phyloP scores from a whole-genome alignment of 2,113 vertebrate species.

The Acrocephalus kingi region DNA sequence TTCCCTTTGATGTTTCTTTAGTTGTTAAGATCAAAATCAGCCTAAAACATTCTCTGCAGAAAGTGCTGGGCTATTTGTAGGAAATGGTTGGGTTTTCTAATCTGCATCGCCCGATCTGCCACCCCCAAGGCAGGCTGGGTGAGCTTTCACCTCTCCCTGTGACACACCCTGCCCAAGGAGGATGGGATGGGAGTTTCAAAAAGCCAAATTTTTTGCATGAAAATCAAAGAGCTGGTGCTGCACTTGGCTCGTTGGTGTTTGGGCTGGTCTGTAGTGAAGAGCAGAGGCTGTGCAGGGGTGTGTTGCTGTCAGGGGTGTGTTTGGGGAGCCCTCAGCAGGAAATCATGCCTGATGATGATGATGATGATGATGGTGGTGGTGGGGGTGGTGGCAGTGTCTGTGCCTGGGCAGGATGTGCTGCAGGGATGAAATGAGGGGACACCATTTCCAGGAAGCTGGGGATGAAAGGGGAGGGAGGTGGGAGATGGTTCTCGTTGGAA shows the following conservation, averaged over 20 bases:
- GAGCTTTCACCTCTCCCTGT: background rate
- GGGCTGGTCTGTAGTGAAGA: rapidly evolving
- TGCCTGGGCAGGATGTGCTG: background rate
- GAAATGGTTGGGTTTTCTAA: background rate
- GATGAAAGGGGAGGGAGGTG: background rate
- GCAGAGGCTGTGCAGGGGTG: rapidly evolving
- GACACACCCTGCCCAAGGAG: background rate
- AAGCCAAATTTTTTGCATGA: rapidly evolving
- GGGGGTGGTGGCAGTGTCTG: rapidly evolving
- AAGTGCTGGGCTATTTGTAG: background rate
- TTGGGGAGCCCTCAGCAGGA: background rate
- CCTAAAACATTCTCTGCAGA: background rate
- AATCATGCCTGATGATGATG: rapidly evolving
- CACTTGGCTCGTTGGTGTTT: rapidly evolving
- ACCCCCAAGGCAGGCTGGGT: background rate
- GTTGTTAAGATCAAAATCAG: conserved; percentile 38
- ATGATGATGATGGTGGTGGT: background rate
- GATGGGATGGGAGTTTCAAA: background rate
- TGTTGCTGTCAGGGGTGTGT: background rate
- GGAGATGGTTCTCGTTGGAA: rapidly evolving
- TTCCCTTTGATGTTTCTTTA: conserved; percentile 33
- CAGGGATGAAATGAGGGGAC: background rate
- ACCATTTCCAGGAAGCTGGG: background rate
- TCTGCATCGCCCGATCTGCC: background rate
- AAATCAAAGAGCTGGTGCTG: background rate